Conservation (phyloP, 64 coral and sea anemone species). For the Dendronephthya gigantea region DNA sequence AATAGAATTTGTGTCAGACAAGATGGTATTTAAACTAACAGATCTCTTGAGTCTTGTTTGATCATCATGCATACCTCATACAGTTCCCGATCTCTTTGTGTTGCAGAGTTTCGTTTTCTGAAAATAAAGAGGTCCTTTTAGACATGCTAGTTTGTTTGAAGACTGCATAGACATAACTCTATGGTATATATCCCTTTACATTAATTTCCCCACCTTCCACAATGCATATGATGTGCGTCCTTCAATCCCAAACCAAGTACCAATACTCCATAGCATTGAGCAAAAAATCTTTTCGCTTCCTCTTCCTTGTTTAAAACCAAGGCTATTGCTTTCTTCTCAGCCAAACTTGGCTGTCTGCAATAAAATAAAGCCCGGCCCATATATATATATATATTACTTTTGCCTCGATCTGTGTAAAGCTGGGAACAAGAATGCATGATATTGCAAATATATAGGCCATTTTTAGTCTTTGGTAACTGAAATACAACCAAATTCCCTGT, state of each 20-base stretch:
- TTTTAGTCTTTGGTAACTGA: too few species aligned
- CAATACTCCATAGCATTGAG: slow-evolving; percentile 68
- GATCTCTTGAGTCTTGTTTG: too few species aligned
- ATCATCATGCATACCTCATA: too few species aligned
- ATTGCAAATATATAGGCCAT: background rate
- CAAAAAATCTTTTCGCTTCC: slow-evolving; percentile 65
- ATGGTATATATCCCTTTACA: too few species aligned
- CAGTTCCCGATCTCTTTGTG: slow-evolving; percentile 12
- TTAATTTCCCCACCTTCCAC: slow-evolving; percentile 87
- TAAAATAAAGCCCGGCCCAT: background rate
- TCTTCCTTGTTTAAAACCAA: slow-evolving; percentile 78
- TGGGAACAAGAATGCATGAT: background rate
- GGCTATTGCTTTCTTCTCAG: slow-evolving; percentile 70
- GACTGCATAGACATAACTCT: too few species aligned
- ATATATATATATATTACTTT: too few species aligned
- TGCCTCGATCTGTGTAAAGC: background rate
- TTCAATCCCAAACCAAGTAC: slow-evolving; percentile 73
- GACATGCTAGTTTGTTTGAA: background rate
- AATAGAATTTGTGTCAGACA: background rate
- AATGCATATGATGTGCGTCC: slow-evolving; percentile 82
- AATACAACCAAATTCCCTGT: too few species aligned
- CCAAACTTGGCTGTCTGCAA: slow-evolving; percentile 69
- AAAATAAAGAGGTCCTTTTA: slow-evolving; percentile 2
- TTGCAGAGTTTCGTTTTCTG: slow-evolving; percentile 67
- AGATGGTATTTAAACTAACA: background rate